Evolutionary conservation across 2,888 invertebrate genomes (phyloP).

Genomic region (Campoplex nolae): DNA sequence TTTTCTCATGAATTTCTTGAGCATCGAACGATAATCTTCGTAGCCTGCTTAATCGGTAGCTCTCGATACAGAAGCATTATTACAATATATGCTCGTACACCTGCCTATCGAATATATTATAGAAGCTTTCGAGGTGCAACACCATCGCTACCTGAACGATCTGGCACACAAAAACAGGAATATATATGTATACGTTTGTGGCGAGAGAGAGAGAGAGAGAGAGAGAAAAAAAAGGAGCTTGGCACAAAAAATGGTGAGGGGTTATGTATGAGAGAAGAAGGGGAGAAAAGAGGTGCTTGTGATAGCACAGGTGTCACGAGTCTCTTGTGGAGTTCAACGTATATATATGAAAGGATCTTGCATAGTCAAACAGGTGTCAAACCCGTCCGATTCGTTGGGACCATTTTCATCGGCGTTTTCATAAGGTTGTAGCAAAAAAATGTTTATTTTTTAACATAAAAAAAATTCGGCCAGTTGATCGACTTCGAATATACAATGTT

Average conservation of each 20-base stretch:
- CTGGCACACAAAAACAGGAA: constrained; percentile 17
- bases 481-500: background rate
- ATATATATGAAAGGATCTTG: constrained; percentile 49
- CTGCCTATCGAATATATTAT: constrained; percentile 63
- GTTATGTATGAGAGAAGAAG: background rate
- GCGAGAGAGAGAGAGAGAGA: too few species aligned
- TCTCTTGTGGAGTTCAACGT: constrained; percentile 34
- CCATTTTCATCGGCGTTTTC: constrained; percentile 15
- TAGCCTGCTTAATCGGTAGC: constrained; percentile 59
- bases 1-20: constrained; percentile 5
- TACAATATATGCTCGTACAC: constrained; percentile 59
- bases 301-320: constrained; percentile 67
- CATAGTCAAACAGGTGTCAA: constrained; percentile 44
- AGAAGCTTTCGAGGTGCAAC: constrained; percentile 43
- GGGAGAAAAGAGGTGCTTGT: constrained; percentile 21
- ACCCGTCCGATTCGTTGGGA: constrained; percentile 31
- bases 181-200: background rate
- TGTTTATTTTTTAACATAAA: background rate
- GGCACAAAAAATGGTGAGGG: constrained; percentile 33
- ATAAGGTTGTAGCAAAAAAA: background rate
- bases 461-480: background rate
- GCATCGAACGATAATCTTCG: constrained; percentile 37
- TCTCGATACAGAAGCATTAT: constrained; percentile 58
- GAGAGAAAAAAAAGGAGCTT: constrained; percentile 7
- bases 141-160: constrained; percentile 51